Base-by-base conservation (phyloP, 2,888 invertebrate genomes). In the Agonopterix heracliana region DNA sequence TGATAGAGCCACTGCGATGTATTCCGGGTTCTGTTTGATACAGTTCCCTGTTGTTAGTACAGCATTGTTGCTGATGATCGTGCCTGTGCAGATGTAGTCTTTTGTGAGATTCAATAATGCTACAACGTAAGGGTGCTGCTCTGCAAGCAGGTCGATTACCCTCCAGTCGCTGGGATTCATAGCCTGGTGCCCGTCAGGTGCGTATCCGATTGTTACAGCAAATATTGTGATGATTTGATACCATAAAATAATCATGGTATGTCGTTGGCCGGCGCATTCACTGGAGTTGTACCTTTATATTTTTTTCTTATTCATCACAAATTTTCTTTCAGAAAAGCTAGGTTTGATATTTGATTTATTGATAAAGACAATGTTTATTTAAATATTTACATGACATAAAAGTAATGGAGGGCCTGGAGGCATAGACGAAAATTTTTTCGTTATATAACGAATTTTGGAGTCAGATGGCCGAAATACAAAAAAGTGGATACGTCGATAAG, bases 1-100 rank as follows among this genome's bases (percentile, higher is more conserved):
- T 7, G 81, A 78, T n/a, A 66, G 45, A 42, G 66, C 74, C 3
- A 71, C 60, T n/a, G 67, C 65, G 11, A 79, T 69, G 54, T 60
- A 76, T 44, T 50, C 49, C 3, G 78, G 77, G 9, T 61, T 44
- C 7, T 57, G 50, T 9, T 51, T 53, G 7, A 78, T 53, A 53
- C 85, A 85, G 47, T 50, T 66, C 34, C 80, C 81, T 9, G 82
- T 71, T n/a, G 82, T 81, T n/a, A 84, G 48, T 10, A 81, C 61
- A 4, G 73, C 65, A 9, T 51, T 59, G 50, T 69, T 62, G 54
- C 63, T 61, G 46, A 84, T 71, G 36, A 77, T 64, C 14, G 68
- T 66, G 1, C 84, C 85, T 1, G 81, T 70, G 54, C 84, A 85
- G 43, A 68, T 56, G 52, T 73, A 79, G 26, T 68, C 55, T 49